Evolutionary conservation across 2,888 invertebrate genomes (phyloP), one percentile per base, ranked within the genome.

Genomic region (Pelosia muscerda): DNA sequence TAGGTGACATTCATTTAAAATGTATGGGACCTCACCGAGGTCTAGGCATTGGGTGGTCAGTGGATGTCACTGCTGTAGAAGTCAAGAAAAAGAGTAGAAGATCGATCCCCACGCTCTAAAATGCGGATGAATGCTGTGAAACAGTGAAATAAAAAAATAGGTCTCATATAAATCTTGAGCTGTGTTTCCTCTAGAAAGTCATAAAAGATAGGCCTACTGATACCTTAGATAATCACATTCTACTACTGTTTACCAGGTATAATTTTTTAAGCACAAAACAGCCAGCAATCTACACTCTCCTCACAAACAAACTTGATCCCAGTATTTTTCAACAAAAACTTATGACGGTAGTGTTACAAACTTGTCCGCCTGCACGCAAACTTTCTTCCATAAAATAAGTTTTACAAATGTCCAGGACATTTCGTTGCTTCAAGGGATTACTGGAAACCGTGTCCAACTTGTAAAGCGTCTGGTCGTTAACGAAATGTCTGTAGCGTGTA

Each of bases 371-470:
- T 60, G 65, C 62, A 68, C 59, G 64, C 59, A 62, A 79, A 79
- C 57, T 79, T 72, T 42, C 57, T n/a, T 53, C 26, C 61, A 71
- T 75, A 69, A 74, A 74, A 76, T 65, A 79, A 79, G 68, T 79
- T 79, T 71, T 58, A 67, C 58, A 68, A 74, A 69, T 68, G 73
- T 65, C 60, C 58, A 31, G 65, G 72, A 72, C 75, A 72, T 77
- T 72, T 69, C 66, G 64, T 70, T 61, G 69, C 75, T 75, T 73
- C 31, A 10, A 56, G 72, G 63, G 58, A 66, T 67, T 26, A 62
- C 26, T 61, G 56, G 11, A 53, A 62, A 67, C 42, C 53, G 64
- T 69, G 66, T 63, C 68, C 65, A 65, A 69, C 65, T 66, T 79
- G 68, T 72, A 67, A 79, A 76, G 68, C 64, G 63, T 67, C 70